Percentiles rank a stretch among this genome's conserved stretches.
phyloP scores from a whole-genome alignment of 2,113 vertebrate species.

The Anhinga rufa region DNA sequence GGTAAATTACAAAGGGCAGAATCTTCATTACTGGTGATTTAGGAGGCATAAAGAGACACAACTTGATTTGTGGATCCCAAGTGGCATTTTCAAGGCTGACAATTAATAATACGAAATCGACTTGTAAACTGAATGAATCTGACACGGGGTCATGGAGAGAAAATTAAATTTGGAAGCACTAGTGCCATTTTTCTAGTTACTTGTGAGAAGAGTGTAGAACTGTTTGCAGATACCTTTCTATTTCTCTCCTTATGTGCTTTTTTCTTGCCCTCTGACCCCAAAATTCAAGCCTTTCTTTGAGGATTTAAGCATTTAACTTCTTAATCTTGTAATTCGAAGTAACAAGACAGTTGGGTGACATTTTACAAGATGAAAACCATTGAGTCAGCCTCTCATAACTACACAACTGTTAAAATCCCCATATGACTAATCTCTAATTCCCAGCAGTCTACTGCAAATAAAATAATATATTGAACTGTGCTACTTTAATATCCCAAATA shows the following conservation, averaged over 20 bases:
- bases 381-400: slow-evolving; percentile 58
- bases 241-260: neutral
- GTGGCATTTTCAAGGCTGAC: slow-evolving; percentile 31
- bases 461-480: slow-evolving; percentile 56
- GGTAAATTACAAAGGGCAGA: slow-evolving; percentile 22
- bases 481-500: slow-evolving; percentile 47
- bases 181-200: slow-evolving; percentile 35
- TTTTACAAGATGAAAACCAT: slow-evolving; percentile 56
- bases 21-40: slow-evolving; percentile 42
- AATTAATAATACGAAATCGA: slow-evolving; percentile 42
- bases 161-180: slow-evolving; percentile 50
- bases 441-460: slow-evolving; percentile 58
- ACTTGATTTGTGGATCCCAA: slow-evolving; percentile 33
- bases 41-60: neutral
- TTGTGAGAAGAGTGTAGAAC: neutral
- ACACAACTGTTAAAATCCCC: slow-evolving; percentile 59
- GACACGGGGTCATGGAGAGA: slow-evolving; percentile 48
- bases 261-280: neutral
- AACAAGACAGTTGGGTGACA: slow-evolving; percentile 63
- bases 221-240: neutral
- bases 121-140: slow-evolving; percentile 37
- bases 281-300: neutral
- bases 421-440: slow-evolving; percentile 67
- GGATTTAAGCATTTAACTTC: slow-evolving; percentile 27
- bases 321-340: slow-evolving; percentile 56